Evolutionary conservation across 2,797 vertebrate genomes (phyloP), one percentile per base, ranked within the genome.

Genomic region (Poeciliopsis presidionis): DNA sequence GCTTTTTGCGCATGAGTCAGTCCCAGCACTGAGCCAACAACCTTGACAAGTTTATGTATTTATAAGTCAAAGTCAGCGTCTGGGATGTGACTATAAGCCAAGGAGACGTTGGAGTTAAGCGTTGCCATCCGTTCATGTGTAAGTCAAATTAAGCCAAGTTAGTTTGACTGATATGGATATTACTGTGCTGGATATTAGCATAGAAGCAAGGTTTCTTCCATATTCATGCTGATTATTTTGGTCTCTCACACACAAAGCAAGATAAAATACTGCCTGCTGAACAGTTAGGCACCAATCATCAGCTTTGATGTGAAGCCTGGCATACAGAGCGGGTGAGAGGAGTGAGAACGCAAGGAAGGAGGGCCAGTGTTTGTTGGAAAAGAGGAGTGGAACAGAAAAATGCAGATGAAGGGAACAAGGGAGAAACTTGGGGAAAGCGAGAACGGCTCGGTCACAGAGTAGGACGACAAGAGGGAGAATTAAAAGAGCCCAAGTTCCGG

Each of bases 161-260:
- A 86, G 88, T 92, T 88, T 89, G 87, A 94, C 87, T 94, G 93
- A 95, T 94, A 94, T 94, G 93, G 93, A 94, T 94, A 93, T 94
- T 90, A 90, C 87, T 85, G 85, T 63, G 81, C 84, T 86, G 89
- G 83, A 92, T 91, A 92, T 93, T 93, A 93, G 90, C 92, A 93
- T 90, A 89, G 88, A 89, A 88, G 90, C 90, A 82, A 76, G 65
- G 89, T 90, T 85, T 90, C 89, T 51, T 91, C 89, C 91, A 94
- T 93, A 93, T 95, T 95, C 91, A 95, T 94, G 90, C 90, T 92
- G 91, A 94, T 93, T 94, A 93, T 94, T 94, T 93, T 91, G 84
- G 91, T 92, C 90, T 93, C 86, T 89, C 85, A 67, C 87, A 88
- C 90, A 92, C 91, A 93, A 92, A 92, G 86, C 87, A 73, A 89